A percentile compares a stretch with the other conserved stretches of the same genome.
These are phyloP conservation scores for Tinea trinotella DNA, from an alignment of 2,888 invertebrate genomes.

Conservation along the genomic window DNA sequence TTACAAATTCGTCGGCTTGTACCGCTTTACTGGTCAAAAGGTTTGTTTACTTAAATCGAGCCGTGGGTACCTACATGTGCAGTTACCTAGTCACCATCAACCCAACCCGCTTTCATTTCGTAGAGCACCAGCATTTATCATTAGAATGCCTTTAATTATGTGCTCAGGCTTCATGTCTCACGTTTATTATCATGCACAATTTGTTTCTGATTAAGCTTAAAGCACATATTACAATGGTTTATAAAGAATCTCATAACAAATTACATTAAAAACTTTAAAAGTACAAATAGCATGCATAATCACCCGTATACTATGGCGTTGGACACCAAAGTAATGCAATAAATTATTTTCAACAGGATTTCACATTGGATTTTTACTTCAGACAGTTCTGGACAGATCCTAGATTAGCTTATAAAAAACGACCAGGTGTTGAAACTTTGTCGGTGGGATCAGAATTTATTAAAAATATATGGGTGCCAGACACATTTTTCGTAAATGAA, in stretches of 20 bases:
- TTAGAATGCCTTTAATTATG: slow-evolving; percentile 40
- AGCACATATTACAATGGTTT: neutral
- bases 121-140: slow-evolving; percentile 45
- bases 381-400: slow-evolving; percentile 99
- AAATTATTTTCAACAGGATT: slow-evolving; percentile 77
- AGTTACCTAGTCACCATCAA: slow-evolving; percentile 45
- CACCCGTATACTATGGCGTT: neutral
- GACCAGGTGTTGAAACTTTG: slow-evolving; percentile 90
- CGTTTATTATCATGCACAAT: slow-evolving; percentile 20
- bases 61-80: slow-evolving; percentile 61
- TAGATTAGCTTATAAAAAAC: slow-evolving; percentile 91
- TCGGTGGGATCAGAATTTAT: slow-evolving; percentile 96
- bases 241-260: neutral
- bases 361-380: slow-evolving; percentile 98
- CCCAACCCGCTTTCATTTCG: slow-evolving; percentile 33
- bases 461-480: slow-evolving; percentile 99
- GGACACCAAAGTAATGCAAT: neutral
- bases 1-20: slow-evolving; percentile 43
- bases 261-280: neutral
- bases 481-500: slow-evolving; percentile 99
- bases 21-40: slow-evolving; percentile 46
- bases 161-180: slow-evolving; percentile 44
- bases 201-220: neutral
- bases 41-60: slow-evolving; percentile 58
- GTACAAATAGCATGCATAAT: neutral